These are phyloP conservation scores for Lepidotrigona ventralis DNA, from an alignment of 1,140 invertebrate genomes.

Conservation along the genomic window DNA sequence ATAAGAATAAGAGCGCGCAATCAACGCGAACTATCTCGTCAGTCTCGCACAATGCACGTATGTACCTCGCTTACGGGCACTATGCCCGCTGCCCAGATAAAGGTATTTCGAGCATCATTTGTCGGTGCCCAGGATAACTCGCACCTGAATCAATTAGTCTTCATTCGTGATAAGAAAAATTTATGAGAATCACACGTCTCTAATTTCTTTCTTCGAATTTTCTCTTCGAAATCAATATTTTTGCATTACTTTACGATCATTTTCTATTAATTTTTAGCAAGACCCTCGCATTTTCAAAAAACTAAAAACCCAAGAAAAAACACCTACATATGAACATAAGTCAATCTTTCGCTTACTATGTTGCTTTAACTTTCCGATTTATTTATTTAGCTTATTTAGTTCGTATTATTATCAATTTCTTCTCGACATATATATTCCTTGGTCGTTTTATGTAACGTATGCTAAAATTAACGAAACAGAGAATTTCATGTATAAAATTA, in stretches of 20 bases:
- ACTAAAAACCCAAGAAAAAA: too few relatives aligned
- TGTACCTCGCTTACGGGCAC: slow-evolving; percentile 61
- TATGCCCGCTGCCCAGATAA: slow-evolving; percentile 68
- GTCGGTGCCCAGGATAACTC: background rate
- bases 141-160: slow-evolving; percentile 10
- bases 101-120: slow-evolving; percentile 67
- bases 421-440: too few relatives aligned
- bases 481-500: background rate
- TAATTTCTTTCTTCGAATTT: background rate
- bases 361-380: background rate
- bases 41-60: background rate
- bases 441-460: background rate
- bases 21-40: background rate
- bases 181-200: background rate
- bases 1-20: too few relatives aligned
- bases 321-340: background rate
- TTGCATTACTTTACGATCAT: background rate
- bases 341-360: background rate
- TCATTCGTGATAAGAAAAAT: background rate
- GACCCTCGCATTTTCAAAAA: background rate
- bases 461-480: background rate
- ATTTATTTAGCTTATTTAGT: too few relatives aligned
- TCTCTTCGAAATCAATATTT: background rate
- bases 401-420: too few relatives aligned
- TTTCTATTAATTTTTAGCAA: background rate